Evolutionary conservation across 2,888 invertebrate genomes (phyloP).

Genomic region (Eristalis arbustorum): DNA sequence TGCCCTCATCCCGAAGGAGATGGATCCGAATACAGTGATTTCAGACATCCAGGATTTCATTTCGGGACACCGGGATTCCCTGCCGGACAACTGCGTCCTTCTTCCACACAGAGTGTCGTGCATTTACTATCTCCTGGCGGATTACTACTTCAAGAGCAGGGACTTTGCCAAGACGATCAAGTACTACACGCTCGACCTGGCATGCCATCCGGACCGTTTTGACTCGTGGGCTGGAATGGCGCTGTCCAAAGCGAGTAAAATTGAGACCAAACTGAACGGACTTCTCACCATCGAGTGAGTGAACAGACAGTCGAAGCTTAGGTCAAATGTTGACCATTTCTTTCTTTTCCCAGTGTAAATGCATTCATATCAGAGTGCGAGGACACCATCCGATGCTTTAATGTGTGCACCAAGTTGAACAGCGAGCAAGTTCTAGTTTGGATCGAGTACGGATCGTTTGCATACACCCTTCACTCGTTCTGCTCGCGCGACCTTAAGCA

Average conservation of each 20-base stretch:
- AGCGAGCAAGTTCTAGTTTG: slow-evolving; percentile 88
- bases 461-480: slow-evolving; percentile 94
- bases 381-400: slow-evolving; percentile 89
- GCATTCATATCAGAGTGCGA: slow-evolving; percentile 83
- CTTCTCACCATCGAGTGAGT: slow-evolving; percentile 83
- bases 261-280: slow-evolving; percentile 91
- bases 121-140: slow-evolving; percentile 94
- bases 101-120: slow-evolving; percentile 85
- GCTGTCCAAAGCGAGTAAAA: slow-evolving; percentile 87
- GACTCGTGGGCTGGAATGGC: slow-evolving; percentile 97
- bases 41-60: slow-evolving; percentile 86
- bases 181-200: slow-evolving; percentile 91
- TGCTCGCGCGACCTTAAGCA: slow-evolving; percentile 92
- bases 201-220: slow-evolving; percentile 88
- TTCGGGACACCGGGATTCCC: slow-evolving; percentile 82
- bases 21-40: slow-evolving; percentile 84
- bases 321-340: background rate
- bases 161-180: slow-evolving; percentile 88
- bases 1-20: slow-evolving; percentile 85
- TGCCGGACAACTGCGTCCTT: slow-evolving; percentile 81
- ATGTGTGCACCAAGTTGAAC: slow-evolving; percentile 88
- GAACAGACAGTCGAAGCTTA: background rate
- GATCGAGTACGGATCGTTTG: slow-evolving; percentile 95
- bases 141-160: slow-evolving; percentile 94
- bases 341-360: slow-evolving; percentile 60